Evolutionary conservation across 2,113 vertebrate species (phyloP).

Genomic region (Eulacestoma nigropectus): DNA sequence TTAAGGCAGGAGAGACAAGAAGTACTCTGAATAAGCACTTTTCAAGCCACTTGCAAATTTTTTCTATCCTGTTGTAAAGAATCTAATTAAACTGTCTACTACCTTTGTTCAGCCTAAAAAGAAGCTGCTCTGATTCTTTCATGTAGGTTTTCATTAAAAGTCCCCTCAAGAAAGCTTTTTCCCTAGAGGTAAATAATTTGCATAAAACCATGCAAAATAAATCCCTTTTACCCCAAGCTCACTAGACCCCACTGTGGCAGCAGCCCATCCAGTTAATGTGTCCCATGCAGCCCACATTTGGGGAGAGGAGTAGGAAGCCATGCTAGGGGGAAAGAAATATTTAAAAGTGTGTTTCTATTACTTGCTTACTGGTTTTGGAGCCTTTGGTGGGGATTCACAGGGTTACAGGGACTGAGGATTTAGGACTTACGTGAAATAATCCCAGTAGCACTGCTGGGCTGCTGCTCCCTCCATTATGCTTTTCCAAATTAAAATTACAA

Average conservation of each 20-base stretch:
- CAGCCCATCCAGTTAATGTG: background rate
- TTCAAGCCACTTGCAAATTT: background rate
- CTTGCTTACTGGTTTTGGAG: background rate
- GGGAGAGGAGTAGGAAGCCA: background rate
- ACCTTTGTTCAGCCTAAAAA: background rate
- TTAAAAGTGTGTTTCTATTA: background rate
- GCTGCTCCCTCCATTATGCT: background rate
- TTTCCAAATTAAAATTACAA: background rate
- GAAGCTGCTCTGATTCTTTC: background rate
- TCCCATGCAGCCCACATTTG: rapidly evolving
- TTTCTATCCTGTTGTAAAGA: background rate
- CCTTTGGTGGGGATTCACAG: background rate
- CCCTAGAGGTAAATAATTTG: background rate
- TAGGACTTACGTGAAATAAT: background rate
- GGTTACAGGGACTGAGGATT: background rate
- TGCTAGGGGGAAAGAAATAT: background rate
- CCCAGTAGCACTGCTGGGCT: background rate
- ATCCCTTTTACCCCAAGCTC: background rate
- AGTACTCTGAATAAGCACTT: background rate
- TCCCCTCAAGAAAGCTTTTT: background rate
- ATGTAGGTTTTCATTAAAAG: background rate
- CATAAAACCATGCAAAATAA: background rate
- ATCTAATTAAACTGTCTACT: background rate
- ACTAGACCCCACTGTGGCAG: background rate
- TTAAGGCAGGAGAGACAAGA: background rate